Evolutionary conservation across 2,113 vertebrate species (phyloP).

Genomic region (Cettia cetti): DNA sequence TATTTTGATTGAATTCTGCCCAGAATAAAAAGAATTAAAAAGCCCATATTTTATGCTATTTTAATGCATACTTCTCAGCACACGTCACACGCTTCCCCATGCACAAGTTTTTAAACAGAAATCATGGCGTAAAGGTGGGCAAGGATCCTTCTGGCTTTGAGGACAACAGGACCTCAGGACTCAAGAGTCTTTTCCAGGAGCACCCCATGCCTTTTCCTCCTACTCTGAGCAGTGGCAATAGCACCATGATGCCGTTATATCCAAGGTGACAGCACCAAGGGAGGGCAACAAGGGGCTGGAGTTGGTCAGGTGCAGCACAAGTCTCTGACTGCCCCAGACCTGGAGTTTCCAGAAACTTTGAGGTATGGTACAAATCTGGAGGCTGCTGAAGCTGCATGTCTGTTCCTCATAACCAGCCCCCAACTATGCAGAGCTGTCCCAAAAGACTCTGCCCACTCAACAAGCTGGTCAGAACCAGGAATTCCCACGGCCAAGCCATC

Average conservation of each 20-base stretch:
- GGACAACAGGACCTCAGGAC: neutral
- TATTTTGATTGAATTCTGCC: constrained; percentile 28
- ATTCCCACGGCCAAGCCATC: neutral
- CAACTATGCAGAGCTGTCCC: neutral
- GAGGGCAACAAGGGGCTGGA: neutral
- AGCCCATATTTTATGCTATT: neutral
- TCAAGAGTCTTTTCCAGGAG: neutral
- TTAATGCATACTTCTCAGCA: neutral
- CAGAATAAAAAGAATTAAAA: neutral
- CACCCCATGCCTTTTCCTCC: neutral
- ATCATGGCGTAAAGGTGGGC: neutral
- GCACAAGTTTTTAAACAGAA: neutral
- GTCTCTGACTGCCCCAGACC: neutral
- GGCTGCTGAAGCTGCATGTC: neutral
- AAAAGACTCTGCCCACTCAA: neutral
- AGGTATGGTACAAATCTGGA: neutral
- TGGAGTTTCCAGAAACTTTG: neutral
- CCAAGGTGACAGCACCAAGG: neutral
- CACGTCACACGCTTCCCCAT: neutral
- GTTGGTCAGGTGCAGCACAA: neutral
- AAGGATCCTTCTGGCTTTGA: neutral
- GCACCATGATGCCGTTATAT: neutral
- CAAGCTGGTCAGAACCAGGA: neutral
- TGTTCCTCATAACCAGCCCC: neutral
- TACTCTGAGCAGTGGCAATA: neutral